phyloP scores from a whole-genome alignment of 2,797 vertebrate genomes.

The Myotis vivesi region DNA sequence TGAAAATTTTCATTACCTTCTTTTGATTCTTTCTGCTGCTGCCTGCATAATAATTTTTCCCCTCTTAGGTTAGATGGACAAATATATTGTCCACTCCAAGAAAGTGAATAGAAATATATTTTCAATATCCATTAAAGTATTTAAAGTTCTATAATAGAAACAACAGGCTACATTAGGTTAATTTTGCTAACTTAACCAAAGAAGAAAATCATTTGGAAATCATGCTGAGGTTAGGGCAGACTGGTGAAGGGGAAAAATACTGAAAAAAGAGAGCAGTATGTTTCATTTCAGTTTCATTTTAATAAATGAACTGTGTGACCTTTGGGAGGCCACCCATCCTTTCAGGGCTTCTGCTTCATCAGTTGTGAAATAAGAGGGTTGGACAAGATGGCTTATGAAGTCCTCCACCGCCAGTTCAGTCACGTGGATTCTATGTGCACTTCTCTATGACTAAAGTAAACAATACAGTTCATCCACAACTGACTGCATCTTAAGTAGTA shows the following conservation, averaged over 20 bases:
- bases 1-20: neutral
- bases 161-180: neutral
- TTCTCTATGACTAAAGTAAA: neutral
- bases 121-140: neutral
- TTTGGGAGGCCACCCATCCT: neutral
- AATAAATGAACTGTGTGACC: neutral
- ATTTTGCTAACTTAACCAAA: neutral
- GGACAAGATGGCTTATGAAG: neutral
- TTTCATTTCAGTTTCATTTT: neutral
- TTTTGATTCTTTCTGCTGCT: constrained; percentile 15
- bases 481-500: neutral
- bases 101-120: constrained; percentile 35
- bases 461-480: neutral
- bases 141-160: constrained; percentile 21
- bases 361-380: neutral
- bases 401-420: neutral
- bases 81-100: constrained; percentile 15
- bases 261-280: neutral
- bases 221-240: neutral
- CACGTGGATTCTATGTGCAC: neutral
- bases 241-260: neutral
- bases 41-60: neutral
- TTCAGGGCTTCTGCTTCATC: neutral
- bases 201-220: neutral
- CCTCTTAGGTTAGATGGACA: neutral